Base-by-base conservation (phyloP, 2,888 invertebrate species). In the Siphlonurus alternatus region DNA sequence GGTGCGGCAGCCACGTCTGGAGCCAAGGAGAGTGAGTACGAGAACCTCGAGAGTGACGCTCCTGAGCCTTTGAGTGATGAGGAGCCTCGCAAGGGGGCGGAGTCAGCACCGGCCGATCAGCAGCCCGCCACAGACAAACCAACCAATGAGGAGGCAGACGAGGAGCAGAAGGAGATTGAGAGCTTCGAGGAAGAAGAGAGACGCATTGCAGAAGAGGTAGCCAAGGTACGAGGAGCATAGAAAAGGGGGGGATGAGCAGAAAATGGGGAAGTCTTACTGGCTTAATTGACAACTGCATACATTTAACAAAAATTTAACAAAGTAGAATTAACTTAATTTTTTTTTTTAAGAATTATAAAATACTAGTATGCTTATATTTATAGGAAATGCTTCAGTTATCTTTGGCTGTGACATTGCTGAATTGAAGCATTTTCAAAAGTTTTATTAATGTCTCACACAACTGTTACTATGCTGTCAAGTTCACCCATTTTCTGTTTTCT, bases 171-270 rank as follows among this genome's bases (percentile, higher is more conserved):
- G 51, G 71, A 80, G 69, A 71, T 79, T 23, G 76, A 79, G 68
- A 77, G 77, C 68, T 81, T 81, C 70, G 81, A 81, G 70, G 74
- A 77, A 61, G 80, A 80, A 62, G 81, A 81, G 69, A 74, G 75
- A 66, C 69, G 76, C 65, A 77, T 80, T 72, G 77, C 77, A 61
- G 77, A 79, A 69, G 79, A 80, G 73, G 76, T 77, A 10, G 76
- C 77, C 63, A 72, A 73, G 71, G 73, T 72, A 56, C 64, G 64
- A 62, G n/a, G 64, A 62, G n/a, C 24, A 24, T 64, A 67, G 59
- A 10, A 25, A 15, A 53, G 25, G 25, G 60, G 25, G 59, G 5
- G n/a, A 15, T 19, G 59, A 5, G 56, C 22, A 65, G 23, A 25
- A 23, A 20, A 1, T 25, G 7, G 1, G 59, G 19, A 59, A 22